phyloP scores from a whole-genome alignment of 2,113 vertebrate species.

The Cygnus atratus region DNA sequence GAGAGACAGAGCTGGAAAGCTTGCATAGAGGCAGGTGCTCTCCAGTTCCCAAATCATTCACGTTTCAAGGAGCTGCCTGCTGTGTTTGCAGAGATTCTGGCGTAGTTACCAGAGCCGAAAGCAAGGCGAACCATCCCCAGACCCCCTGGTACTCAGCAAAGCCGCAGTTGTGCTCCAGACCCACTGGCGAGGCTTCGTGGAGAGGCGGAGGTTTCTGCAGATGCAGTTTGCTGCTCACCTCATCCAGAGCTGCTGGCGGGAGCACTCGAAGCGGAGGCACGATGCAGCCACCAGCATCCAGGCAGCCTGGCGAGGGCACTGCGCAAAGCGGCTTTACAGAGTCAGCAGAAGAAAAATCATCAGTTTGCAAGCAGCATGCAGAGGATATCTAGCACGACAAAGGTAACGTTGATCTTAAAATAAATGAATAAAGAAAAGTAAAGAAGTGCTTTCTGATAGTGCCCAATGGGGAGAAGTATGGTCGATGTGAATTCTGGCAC shows the following conservation, averaged over 20 bases:
- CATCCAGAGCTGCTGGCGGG: conserved; percentile 89
- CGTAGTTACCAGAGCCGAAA: conserved; percentile 73
- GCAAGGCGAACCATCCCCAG: conserved; percentile 36
- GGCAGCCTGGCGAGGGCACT: conserved; percentile 85
- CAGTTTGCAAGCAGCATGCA: conserved; percentile 80
- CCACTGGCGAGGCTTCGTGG: conserved; percentile 85
- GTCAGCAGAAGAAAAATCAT: conserved; percentile 69
- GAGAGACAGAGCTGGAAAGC: neutral
- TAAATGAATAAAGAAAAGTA: neutral
- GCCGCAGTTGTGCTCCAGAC: conserved; percentile 86
- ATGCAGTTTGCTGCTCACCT: conserved; percentile 80
- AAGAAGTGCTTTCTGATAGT: rapidly evolving
- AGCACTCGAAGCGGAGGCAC: conserved; percentile 59
- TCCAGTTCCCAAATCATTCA: neutral
- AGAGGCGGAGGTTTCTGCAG: conserved; percentile 78
- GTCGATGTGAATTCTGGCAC: neutral
- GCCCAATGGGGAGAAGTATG: too few relatives aligned
- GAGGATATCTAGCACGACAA: conserved; percentile 83
- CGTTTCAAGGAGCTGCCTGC: neutral
- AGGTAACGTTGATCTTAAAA: conserved; percentile 76
- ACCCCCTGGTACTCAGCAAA: conserved; percentile 54
- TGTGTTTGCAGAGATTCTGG: conserved; percentile 86
- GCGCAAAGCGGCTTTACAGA: conserved; percentile 68
- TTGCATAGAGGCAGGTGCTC: neutral
- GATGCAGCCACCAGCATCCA: conserved; percentile 85